Conservation (phyloP, 2,113 vertebrate species). For the Dissostichus mawsoni region DNA sequence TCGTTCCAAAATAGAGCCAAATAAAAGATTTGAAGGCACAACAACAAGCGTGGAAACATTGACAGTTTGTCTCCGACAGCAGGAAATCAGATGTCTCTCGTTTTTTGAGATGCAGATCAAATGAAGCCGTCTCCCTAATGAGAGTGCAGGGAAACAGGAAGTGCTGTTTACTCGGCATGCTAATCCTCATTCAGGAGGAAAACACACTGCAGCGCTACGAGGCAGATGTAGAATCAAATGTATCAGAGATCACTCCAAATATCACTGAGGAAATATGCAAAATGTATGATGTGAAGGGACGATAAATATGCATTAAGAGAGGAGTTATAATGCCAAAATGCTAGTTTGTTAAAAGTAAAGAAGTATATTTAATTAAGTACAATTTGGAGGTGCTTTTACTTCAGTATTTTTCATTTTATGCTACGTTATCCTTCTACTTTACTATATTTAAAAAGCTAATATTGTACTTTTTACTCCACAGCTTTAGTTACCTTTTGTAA, state of each 20-base stretch:
- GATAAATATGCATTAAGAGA: not conserved
- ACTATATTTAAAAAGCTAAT: too few relatives aligned
- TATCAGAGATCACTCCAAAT: not conserved
- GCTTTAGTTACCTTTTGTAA: too few relatives aligned
- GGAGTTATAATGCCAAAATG: too few relatives aligned
- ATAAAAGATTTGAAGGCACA: not conserved
- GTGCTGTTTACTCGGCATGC: not conserved
- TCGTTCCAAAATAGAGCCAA: not conserved
- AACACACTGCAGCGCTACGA: not conserved
- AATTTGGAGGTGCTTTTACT: too few relatives aligned
- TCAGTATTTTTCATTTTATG: too few relatives aligned
- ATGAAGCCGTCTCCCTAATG: not conserved
- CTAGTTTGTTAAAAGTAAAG: too few relatives aligned
- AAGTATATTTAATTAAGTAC: too few relatives aligned
- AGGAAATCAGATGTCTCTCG: not conserved
- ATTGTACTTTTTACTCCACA: too few relatives aligned
- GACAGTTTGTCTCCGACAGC: not conserved
- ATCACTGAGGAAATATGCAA: not conserved
- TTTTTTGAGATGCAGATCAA: conserved; percentile 8
- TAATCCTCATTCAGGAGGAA: not conserved
- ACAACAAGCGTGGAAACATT: not conserved
- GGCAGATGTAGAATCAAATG: not conserved
- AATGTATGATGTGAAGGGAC: not conserved
- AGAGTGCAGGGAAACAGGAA: not conserved
- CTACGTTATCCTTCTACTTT: too few relatives aligned